Conservation (phyloP, 2,797 vertebrate species). For the Acropternis orthonyx region DNA sequence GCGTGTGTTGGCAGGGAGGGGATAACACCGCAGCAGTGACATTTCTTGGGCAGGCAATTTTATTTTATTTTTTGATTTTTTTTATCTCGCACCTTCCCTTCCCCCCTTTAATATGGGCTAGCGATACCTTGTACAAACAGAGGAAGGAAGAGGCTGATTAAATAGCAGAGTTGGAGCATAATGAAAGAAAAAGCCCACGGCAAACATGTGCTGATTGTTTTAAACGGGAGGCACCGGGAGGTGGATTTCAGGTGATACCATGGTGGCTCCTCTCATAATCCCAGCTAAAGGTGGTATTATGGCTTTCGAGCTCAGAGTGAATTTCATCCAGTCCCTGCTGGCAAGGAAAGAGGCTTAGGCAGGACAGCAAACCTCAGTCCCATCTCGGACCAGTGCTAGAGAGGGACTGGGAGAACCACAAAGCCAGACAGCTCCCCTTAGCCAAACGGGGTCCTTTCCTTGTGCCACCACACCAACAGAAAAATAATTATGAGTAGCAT, state of each 20-base stretch:
- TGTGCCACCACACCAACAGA: fast-evolving
- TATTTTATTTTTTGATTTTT: neutral
- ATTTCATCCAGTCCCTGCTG: constrained; percentile 50
- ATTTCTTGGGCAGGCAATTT: constrained; percentile 66
- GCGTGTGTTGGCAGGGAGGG: constrained; percentile 59
- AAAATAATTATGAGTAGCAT: neutral
- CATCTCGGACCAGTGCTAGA: neutral
- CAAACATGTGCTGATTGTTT: constrained; percentile 78
- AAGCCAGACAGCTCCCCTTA: neutral
- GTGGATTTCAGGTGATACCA: constrained; percentile 72
- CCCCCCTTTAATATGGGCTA: constrained; percentile 65
- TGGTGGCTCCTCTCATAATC: constrained; percentile 65
- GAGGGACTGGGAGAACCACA: neutral
- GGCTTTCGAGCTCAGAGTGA: constrained; percentile 50
- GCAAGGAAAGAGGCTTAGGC: constrained; percentile 21
- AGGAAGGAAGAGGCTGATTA: constrained; percentile 76
- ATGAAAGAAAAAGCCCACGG: constrained; percentile 79
- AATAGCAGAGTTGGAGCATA: constrained; percentile 79
- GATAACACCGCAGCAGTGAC: constrained; percentile 62
- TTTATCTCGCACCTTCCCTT: neutral
- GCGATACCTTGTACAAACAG: constrained; percentile 76
- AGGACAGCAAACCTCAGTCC: neutral
- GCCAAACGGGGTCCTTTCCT: neutral
- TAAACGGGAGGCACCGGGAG: constrained; percentile 51
- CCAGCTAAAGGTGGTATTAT: constrained; percentile 39